Base-by-base conservation (phyloP, 2,888 invertebrate species). In the Phortica magna region DNA sequence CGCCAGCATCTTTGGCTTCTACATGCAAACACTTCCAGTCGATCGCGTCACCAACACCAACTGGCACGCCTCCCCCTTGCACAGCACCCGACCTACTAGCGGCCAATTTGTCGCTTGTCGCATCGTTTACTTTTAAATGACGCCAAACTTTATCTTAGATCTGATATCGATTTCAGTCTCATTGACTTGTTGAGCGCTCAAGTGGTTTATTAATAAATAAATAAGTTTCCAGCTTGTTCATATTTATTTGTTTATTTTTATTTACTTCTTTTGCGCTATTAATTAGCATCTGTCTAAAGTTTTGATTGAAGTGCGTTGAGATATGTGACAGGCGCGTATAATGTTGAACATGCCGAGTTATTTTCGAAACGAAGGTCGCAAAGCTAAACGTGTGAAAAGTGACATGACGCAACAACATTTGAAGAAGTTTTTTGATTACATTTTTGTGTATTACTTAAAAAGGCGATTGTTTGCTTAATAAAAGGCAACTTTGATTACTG, bases 101-200 rank as follows among this genome's bases (percentile, higher is more conserved):
- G n/a, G n/a, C n/a, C 9, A 9, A 48, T 48, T 48, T 48, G 48
- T 14, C 48, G 14, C 48, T 48, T 9, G 48, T 14, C 48, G 14
- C 48, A 48, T 19, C 17, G 61, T 73, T 61, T 73, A 22, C 41
- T 73, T 73, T 70, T 61, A 48, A 73, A 73, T 48, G 73, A 53
- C 42, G 43, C 48, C 61, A 48, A 73, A 64, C 22, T 64, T 73
- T 64, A 43, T 61, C 22, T 6, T 39, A 22, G 22, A 61, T 53
- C 55, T 61, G 73, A 43, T 73, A 61, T 61, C 19, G n/a, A 42
- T 57, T 68, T 17, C 17, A 14, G 31, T 71, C 22, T 71, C 53
- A 7, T 22, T 53, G 53, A n/a, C 31, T 31, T 55, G 70, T 55
- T 53, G 39, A 31, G 53, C 17, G 19, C 19, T 19, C 31, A 48